Conservation (phyloP, 2,113 vertebrate genomes). For the Lophotis ruficrista region DNA sequence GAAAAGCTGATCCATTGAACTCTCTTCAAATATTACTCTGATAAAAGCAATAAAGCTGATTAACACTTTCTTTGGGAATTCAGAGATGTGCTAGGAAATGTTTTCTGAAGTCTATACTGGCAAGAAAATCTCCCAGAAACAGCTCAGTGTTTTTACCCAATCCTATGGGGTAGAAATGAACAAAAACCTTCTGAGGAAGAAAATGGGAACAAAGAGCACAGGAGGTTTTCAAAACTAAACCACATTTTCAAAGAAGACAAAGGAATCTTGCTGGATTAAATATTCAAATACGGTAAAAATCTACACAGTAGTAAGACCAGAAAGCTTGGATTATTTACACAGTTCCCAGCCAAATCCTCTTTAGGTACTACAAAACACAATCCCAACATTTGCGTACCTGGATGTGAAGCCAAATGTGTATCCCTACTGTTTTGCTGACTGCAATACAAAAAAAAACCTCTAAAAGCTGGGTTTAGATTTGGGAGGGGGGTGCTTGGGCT, state of each 20-base stretch:
- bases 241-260: background rate
- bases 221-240: background rate
- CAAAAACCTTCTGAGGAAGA: background rate
- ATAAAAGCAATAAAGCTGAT: conserved; percentile 40
- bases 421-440: background rate
- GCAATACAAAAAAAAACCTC: background rate
- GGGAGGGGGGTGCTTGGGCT: too few relatives aligned
- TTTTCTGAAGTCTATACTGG: background rate
- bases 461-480: background rate
- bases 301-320: background rate
- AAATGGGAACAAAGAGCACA: background rate
- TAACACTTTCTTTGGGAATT: conserved; percentile 9
- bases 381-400: background rate
- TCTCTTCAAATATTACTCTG: conserved; percentile 26
- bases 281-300: background rate
- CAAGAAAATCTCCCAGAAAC: conserved; percentile 27
- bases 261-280: background rate
- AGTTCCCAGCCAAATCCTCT: conserved; percentile 7
- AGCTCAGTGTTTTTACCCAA: background rate
- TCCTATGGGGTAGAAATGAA: background rate
- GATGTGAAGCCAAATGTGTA: background rate
- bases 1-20: background rate
- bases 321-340: background rate
- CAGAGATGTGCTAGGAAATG: background rate
- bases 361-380: background rate